These are phyloP conservation scores for Quadroppia sp. DNA, from an alignment of 2,888 invertebrate genomes.

Conservation along the genomic window DNA sequence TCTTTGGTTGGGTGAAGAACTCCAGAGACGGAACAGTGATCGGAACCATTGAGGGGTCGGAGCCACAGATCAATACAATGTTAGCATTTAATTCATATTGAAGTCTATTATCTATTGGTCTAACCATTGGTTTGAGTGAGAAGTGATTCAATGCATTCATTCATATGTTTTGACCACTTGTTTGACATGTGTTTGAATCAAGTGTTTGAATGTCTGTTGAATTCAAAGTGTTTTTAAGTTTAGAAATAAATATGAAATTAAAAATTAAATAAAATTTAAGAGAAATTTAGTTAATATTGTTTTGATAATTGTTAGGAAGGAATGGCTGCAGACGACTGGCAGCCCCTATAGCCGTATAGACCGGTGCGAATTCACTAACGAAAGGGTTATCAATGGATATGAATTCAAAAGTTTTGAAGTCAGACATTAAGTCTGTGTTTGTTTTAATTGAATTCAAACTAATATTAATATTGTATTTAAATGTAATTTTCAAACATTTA, in stretches of 20 bases:
- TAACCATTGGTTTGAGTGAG: not conserved
- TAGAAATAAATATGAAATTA: too few relatives aligned
- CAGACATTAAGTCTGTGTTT: constrained; percentile 19
- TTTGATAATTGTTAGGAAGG: constrained; percentile 39
- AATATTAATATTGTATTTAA: not conserved
- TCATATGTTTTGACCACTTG: too few relatives aligned
- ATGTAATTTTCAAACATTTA: not conserved
- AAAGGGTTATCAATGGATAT: constrained; percentile 42
- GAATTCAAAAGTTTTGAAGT: constrained; percentile 43
- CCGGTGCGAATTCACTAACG: constrained; percentile 43
- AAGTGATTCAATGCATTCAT: too few relatives aligned
- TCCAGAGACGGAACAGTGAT: constrained; percentile 44
- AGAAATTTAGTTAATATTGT: not conserved
- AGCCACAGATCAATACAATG: constrained; percentile 43
- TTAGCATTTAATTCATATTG: not conserved
- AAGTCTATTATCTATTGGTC: not conserved
- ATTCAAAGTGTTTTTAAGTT: not conserved
- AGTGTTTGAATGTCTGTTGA: not conserved
- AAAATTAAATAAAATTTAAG: too few relatives aligned
- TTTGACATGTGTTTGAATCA: too few relatives aligned
- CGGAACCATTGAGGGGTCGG: constrained; percentile 45
- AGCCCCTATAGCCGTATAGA: constrained; percentile 44
- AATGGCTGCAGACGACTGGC: constrained; percentile 43
- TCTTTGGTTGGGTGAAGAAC: constrained; percentile 43
- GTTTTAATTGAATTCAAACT: not conserved